Conservation (phyloP, 2,888 invertebrate genomes). For the Mylabris sibirica region DNA sequence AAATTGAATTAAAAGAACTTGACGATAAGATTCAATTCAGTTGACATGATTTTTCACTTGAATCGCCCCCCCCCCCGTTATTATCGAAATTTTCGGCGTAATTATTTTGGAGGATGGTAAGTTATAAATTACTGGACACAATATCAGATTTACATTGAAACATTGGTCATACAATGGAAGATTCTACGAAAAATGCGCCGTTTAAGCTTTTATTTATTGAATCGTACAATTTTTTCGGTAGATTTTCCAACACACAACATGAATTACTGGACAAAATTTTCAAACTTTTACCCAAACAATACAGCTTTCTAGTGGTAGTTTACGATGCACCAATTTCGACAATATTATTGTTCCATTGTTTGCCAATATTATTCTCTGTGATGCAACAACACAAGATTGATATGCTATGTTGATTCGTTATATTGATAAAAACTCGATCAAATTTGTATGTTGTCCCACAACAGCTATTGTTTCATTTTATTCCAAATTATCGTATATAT, state of each 20-base stretch:
- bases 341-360: constrained; percentile 6
- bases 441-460: background rate
- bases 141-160: constrained; percentile 54
- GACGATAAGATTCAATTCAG: background rate
- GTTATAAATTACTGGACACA: constrained; percentile 49
- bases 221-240: constrained; percentile 31
- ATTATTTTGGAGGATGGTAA: background rate
- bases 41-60: background rate
- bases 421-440: constrained; percentile 18
- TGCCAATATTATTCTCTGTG: background rate
- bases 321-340: constrained; percentile 28
- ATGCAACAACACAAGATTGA: background rate
- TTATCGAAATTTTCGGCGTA: background rate
- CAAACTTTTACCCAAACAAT: constrained; percentile 15
- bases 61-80: background rate
- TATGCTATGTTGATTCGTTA: background rate
- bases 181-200: constrained; percentile 37
- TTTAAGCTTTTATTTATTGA: constrained; percentile 45
- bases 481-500: background rate
- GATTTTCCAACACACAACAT: constrained; percentile 24
- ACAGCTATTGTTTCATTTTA: constrained; percentile 3
- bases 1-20: background rate
- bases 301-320: constrained; percentile 32
- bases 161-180: constrained; percentile 53
- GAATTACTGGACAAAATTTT: constrained; percentile 25